Base-by-base conservation (phyloP, 1,140 invertebrate genomes). In the Rhagoletis pomonella region DNA sequence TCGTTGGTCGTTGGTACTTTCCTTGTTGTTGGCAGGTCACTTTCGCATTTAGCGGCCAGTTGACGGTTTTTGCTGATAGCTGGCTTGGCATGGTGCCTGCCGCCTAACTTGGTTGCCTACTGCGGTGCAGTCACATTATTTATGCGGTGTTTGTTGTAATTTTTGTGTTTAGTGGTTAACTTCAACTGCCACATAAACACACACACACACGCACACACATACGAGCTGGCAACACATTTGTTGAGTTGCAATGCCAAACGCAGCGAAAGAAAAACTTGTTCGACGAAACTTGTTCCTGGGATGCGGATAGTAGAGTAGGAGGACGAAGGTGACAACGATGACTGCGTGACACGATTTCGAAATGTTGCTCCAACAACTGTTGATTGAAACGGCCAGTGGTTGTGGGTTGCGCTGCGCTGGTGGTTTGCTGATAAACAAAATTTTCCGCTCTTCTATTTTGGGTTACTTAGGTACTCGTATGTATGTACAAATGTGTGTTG, bases 271-370 rank as follows among this genome's bases (percentile, higher is more conserved):
- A 58, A 73, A 81, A 81, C 73, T 81, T 81, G 73, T 55, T 81
- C n/a, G 47, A 14, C 44, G 69, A 81, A 81, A 81, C 73, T 81
- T 58, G 73, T 81, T 81, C 17, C 47, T n/a, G 4, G 1, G 4
- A 12, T 29, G 2, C 42, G 0, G 5, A 55, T 55, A 55, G 73
- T 81, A 44, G 73, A 81, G 69, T 73, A 73, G 47, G 73, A 58
- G 47, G 73, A 81, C 73, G 73, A 81, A 55, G 73, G 47, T 19
- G 19, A 81, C 73, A 55, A 55, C 47, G 47, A n/a, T 81, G 47
- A 55, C 47, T 81, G 73, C 47, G 73, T 81, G 73, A 81, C 73
- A 81, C 73, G 47, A 81, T 81, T 81, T 81, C 47, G 6, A 81
- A 81, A 73, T 73, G 69, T 47, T 47, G 69, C 42, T 47, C 44